A percentile compares a stretch with the other conserved stretches of the same genome.
These are phyloP conservation scores for Dasyprocta punctata DNA, from an alignment of 2,113 vertebrate species.

Conservation along the genomic window DNA sequence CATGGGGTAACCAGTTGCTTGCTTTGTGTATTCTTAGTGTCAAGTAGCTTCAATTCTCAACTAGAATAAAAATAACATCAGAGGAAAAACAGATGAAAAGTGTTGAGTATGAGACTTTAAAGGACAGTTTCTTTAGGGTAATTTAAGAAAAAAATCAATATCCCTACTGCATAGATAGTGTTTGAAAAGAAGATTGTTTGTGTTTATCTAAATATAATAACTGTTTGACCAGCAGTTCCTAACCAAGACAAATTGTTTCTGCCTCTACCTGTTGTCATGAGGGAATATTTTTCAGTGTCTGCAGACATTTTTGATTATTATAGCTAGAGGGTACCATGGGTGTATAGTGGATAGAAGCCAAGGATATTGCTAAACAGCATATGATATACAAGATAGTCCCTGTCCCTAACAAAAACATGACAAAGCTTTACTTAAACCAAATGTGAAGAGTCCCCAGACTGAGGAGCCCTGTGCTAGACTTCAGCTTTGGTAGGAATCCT, in stretches of 20 bases:
- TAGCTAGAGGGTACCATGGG: background rate
- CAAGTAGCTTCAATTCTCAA: background rate
- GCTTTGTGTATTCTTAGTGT: background rate
- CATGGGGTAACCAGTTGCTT: background rate
- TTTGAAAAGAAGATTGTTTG: conserved; percentile 12
- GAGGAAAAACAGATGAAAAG: background rate
- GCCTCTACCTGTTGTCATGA: too few relatives aligned
- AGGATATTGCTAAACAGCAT: background rate
- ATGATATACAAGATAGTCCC: background rate
- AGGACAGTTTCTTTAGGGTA: background rate
- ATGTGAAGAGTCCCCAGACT: background rate
- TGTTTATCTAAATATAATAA: background rate
- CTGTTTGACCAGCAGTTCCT: background rate
- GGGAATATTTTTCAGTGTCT: background rate
- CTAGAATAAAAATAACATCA: background rate
- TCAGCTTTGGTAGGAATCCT: background rate
- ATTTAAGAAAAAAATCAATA: background rate
- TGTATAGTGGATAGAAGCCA: background rate
- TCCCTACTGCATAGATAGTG: background rate
- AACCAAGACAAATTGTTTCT: background rate
- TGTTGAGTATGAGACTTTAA: background rate
- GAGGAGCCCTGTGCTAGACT: background rate
- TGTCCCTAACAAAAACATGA: too few relatives aligned
- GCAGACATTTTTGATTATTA: background rate
- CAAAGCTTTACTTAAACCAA: background rate